Percentiles rank a stretch among this genome's conserved stretches.
phyloP scores from a whole-genome alignment of 2,888 invertebrate genomes.

The Poecilobothrus nobilitatus region DNA sequence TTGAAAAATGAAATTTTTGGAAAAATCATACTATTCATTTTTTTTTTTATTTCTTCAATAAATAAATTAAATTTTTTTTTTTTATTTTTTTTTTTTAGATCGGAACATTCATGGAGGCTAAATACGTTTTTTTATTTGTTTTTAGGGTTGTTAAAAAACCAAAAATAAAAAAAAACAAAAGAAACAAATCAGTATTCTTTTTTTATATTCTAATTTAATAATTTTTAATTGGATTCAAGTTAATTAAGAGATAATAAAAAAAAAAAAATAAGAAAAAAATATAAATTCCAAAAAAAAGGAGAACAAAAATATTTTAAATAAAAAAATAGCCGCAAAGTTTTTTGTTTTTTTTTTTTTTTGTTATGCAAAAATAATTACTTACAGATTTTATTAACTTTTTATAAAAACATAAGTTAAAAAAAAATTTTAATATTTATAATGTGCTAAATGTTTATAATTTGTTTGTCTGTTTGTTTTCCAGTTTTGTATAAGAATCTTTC shows the following conservation, averaged over 20 bases:
- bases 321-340: neutral
- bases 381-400: neutral
- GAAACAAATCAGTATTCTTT: neutral
- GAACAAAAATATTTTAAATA: neutral
- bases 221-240: neutral
- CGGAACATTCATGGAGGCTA: neutral
- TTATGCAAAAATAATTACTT: neutral
- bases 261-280: neutral
- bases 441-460: too few species aligned
- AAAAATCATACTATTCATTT: too few species aligned
- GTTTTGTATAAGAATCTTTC: too few species aligned
- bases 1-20: too few species aligned
- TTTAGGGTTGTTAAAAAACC: too few species aligned
- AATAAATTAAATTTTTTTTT: neutral
- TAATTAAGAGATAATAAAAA: conserved; percentile 6
- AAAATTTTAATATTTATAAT: too few species aligned
- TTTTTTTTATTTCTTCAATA: too few species aligned
- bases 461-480: too few species aligned
- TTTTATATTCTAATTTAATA: conserved; percentile 2
- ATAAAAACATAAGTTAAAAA: too few species aligned
- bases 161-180: neutral
- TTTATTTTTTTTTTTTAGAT: neutral
- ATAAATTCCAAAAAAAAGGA: too few species aligned
- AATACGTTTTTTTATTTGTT: neutral
- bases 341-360: too few species aligned